phyloP scores from a whole-genome alignment of 2,797 vertebrate genomes.

The Ficedula albicollis region DNA sequence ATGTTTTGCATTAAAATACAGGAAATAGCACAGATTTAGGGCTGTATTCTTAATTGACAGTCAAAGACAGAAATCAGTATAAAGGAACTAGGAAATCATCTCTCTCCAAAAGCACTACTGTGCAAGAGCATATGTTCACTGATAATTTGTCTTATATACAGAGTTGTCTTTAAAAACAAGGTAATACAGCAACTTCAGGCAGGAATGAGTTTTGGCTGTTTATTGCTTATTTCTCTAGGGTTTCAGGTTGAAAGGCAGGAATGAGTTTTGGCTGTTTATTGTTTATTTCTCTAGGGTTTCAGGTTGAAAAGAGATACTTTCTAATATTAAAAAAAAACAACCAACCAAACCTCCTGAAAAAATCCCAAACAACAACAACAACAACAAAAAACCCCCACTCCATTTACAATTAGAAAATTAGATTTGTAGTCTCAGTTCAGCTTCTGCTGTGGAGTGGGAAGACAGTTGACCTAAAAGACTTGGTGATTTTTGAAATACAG shows the following conservation, averaged over 20 bases:
- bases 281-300: not conserved
- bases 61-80: not conserved
- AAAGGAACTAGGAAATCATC: conserved; percentile 33
- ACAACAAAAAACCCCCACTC: not conserved
- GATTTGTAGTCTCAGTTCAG: not conserved
- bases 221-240: not conserved
- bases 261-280: not conserved
- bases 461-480: not conserved
- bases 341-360: not conserved
- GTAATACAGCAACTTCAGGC: conserved; percentile 12
- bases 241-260: not conserved
- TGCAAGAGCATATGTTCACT: conserved; percentile 5
- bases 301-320: not conserved
- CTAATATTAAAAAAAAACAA: not conserved
- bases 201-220: not conserved
- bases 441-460: not conserved
- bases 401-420: not conserved
- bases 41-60: conserved; percentile 30
- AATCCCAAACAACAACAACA: too few species aligned
- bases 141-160: not conserved
- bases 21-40: conserved; percentile 51
- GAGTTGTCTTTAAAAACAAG: conserved; percentile 34
- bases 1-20: conserved; percentile 15
- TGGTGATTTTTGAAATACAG: not conserved
- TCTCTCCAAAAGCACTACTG: not conserved